These are phyloP conservation scores for Spheniscus humboldti DNA, from an alignment of 2,797 vertebrate species.

Conservation along the genomic window DNA sequence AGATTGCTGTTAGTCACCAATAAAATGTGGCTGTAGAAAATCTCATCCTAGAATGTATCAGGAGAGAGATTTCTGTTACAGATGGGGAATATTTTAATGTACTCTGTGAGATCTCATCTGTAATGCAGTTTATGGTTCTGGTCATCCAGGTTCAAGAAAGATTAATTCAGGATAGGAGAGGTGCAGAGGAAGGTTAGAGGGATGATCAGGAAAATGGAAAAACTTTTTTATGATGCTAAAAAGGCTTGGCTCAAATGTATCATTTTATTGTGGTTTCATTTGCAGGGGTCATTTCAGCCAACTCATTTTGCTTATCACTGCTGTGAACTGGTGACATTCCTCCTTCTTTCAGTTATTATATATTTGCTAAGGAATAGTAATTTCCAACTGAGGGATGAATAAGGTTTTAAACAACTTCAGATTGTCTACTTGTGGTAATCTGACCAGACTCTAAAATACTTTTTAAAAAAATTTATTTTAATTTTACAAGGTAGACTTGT, in stretches of 20 bases:
- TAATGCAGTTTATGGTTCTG: not conserved
- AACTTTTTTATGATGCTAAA: not conserved
- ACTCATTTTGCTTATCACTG: not conserved
- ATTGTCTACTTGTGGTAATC: not conserved
- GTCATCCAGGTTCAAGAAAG: not conserved
- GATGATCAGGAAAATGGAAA: not conserved
- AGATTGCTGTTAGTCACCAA: not conserved
- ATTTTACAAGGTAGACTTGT: not conserved
- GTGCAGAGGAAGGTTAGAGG: not conserved
- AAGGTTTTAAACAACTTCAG: not conserved
- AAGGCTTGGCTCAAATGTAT: not conserved
- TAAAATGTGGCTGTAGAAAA: not conserved
- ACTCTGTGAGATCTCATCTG: not conserved
- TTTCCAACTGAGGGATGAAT: not conserved
- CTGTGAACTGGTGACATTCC: not conserved
- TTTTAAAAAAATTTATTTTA: too few species aligned
- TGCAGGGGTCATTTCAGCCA: not conserved
- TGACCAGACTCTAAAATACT: not conserved
- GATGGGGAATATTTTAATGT: not conserved
- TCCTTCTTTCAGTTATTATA: not conserved
- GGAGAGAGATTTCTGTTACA: not conserved
- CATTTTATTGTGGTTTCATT: not conserved
- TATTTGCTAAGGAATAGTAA: not conserved
- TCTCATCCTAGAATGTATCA: not conserved
- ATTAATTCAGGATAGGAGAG: not conserved